Conservation (phyloP, 2,113 vertebrate species). For the Mastomys natalensis region DNA sequence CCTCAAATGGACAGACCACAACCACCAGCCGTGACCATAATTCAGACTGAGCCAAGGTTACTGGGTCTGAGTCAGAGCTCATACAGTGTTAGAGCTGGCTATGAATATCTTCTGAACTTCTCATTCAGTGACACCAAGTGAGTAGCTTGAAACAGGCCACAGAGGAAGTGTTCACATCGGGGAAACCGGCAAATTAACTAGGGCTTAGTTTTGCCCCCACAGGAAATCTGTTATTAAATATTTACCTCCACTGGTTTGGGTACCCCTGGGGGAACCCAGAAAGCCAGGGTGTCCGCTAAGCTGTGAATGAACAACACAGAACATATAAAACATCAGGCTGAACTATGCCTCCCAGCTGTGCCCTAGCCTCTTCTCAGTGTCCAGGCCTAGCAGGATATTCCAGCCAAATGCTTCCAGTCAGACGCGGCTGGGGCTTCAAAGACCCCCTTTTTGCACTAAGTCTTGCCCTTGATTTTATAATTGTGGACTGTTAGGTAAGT, state of each 20-base stretch:
- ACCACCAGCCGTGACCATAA: not conserved
- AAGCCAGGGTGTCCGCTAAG: rapidly evolving
- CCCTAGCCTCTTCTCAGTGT: not conserved
- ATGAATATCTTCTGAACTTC: not conserved
- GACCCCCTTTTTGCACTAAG: not conserved
- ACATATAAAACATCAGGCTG: not conserved
- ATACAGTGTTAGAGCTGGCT: not conserved
- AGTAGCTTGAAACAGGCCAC: not conserved
- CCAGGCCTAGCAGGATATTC: not conserved
- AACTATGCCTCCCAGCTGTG: not conserved
- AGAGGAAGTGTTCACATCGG: not conserved
- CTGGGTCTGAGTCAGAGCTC: not conserved
- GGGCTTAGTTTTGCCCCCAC: not conserved
- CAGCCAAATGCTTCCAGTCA: not conserved
- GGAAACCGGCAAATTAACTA: not conserved
- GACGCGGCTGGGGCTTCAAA: not conserved
- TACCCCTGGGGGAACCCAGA: not conserved
- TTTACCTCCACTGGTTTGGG: not conserved
- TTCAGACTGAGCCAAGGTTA: not conserved
- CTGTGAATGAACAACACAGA: not conserved
- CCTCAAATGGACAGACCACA: not conserved
- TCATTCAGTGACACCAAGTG: not conserved
- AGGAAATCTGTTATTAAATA: not conserved
- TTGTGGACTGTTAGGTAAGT: not conserved
- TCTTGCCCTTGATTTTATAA: not conserved